These are phyloP conservation scores for Xenops minutus DNA, from an alignment of 2,797 vertebrate species.

Conservation along the genomic window DNA sequence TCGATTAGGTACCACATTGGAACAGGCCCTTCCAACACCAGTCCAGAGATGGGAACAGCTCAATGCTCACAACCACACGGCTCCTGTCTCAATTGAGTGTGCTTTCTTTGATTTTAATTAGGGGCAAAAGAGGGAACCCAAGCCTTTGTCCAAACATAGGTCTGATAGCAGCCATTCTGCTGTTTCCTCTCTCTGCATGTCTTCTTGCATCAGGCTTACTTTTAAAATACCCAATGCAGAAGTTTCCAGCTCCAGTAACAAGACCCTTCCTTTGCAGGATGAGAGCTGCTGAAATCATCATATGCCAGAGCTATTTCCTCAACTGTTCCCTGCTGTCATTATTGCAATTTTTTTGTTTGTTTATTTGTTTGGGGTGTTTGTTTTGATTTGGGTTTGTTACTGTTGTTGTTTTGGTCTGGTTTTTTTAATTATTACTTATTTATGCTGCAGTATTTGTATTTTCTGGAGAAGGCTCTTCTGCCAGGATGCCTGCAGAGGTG, in stretches of 20 bases:
- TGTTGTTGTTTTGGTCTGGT: not conserved
- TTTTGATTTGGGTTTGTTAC: not conserved
- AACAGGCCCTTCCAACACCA: not conserved
- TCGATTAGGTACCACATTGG: not conserved
- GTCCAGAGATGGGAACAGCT: not conserved
- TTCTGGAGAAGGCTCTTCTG: not conserved
- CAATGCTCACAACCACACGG: not conserved
- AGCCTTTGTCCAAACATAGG: not conserved
- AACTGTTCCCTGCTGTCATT: not conserved
- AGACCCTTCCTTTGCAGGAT: not conserved
- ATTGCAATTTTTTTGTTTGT: not conserved
- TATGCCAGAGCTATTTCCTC: not conserved
- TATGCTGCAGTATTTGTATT: not conserved
- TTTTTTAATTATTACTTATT: not conserved
- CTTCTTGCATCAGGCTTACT: not conserved
- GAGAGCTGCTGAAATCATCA: not conserved
- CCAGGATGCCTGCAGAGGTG: not conserved
- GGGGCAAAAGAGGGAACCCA: not conserved
- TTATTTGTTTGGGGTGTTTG: not conserved
- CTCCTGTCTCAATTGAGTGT: not conserved
- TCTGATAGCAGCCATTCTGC: not conserved
- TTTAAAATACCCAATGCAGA: not conserved
- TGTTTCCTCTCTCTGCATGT: not conserved
- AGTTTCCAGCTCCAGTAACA: not conserved
- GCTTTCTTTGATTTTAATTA: not conserved